Conservation (phyloP, 2,888 invertebrate genomes). For the Drosophila neonasuta region DNA sequence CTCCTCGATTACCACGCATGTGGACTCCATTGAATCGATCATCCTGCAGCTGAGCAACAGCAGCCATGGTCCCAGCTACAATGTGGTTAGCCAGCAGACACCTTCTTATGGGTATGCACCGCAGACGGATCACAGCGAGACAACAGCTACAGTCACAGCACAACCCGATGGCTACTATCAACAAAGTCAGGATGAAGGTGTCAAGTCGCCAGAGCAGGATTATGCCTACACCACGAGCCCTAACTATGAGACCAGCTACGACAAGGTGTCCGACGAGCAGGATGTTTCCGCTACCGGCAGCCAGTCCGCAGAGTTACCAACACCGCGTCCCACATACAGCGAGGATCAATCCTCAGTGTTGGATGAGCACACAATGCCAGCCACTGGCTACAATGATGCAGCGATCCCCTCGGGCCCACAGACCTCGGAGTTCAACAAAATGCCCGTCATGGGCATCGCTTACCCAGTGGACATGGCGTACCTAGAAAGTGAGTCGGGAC, state of each 20-base stretch:
- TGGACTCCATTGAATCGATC: slow-evolving; percentile 85
- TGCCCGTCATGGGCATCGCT: slow-evolving; percentile 80
- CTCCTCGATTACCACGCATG: slow-evolving; percentile 81
- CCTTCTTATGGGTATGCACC: slow-evolving; percentile 51
- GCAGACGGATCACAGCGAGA: slow-evolving; percentile 62
- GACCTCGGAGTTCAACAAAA: slow-evolving; percentile 81
- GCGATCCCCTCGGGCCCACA: slow-evolving; percentile 53
- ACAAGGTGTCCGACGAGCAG: slow-evolving; percentile 52
- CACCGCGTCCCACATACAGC: slow-evolving; percentile 45
- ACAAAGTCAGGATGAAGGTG: slow-evolving; percentile 48
- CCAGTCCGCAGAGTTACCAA: slow-evolving; percentile 47
- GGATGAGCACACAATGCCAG: slow-evolving; percentile 79
- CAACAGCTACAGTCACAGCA: slow-evolving; percentile 58
- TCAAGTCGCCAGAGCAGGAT: slow-evolving; percentile 56
- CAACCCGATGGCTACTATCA: slow-evolving; percentile 52
- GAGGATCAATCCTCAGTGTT: slow-evolving; percentile 63
- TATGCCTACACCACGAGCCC: slow-evolving; percentile 58
- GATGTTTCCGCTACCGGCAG: slow-evolving; percentile 32
- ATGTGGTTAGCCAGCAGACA: slow-evolving; percentile 73
- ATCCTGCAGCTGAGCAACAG: slow-evolving; percentile 86
- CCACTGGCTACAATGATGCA: slow-evolving; percentile 70
- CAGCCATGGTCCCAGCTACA: slow-evolving; percentile 81
- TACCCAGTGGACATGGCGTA: slow-evolving; percentile 80
- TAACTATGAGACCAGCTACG: slow-evolving; percentile 59
- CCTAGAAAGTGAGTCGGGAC: slow-evolving; percentile 67